A percentile compares a stretch with the other conserved stretches of the same genome.
Evolutionary conservation across 1,140 invertebrate genomes (phyloP).

Genomic region (Zophobas morio): DNA sequence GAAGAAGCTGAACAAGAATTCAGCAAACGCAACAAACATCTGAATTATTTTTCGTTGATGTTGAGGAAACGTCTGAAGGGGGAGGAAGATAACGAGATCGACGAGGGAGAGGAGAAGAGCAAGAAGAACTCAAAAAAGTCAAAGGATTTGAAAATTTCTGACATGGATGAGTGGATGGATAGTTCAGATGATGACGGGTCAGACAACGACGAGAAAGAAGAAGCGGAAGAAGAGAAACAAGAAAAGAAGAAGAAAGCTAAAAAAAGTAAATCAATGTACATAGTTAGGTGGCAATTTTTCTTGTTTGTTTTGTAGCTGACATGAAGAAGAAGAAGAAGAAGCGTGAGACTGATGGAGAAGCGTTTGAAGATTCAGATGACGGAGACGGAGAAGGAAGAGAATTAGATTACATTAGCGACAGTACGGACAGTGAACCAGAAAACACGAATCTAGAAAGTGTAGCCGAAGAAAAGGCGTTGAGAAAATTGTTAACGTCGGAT

Average conservation of each 20-base stretch:
- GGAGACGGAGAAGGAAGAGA: constrained; percentile 96
- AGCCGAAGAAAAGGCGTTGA: constrained; percentile 90
- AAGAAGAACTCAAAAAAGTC: constrained; percentile 60
- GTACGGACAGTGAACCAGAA: constrained; percentile 85
- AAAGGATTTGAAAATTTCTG: constrained; percentile 86
- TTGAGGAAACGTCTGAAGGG: constrained; percentile 73
- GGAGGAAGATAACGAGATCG: constrained; percentile 83
- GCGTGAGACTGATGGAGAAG: constrained; percentile 86
- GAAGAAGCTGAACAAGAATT: constrained; percentile 98
- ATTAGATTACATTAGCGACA: constrained; percentile 89
- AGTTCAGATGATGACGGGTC: constrained; percentile 83
- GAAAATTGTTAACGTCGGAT: constrained; percentile 90
- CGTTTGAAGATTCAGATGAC: constrained; percentile 96
- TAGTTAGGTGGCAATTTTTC: neutral
- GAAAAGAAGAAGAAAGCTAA: constrained; percentile 74
- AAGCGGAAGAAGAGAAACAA: constrained; percentile 77
- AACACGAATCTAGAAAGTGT: constrained; percentile 73
- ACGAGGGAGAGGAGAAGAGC: constrained; percentile 79
- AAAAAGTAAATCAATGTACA: constrained; percentile 47
- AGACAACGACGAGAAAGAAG: constrained; percentile 74
- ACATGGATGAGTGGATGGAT: constrained; percentile 95
- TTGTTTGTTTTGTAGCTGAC: no score
- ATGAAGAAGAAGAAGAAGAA: constrained; percentile 74
- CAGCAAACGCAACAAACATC: constrained; percentile 91
- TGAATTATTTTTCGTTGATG: constrained; percentile 97